Conservation (phyloP, 2,797 vertebrate species). For the Argya squamiceps region DNA sequence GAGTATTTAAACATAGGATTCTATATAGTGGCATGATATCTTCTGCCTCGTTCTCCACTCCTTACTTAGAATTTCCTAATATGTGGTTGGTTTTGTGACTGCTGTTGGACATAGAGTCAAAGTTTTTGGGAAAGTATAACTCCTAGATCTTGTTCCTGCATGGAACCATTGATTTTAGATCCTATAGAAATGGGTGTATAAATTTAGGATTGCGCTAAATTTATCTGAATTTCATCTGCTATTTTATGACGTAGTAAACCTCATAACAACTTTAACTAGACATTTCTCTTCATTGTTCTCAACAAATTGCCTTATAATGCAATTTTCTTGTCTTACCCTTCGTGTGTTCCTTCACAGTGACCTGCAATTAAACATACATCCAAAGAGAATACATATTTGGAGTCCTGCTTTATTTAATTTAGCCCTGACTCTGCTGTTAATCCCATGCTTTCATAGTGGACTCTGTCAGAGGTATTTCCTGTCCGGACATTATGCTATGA, state of each 20-base stretch:
- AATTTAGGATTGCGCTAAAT: background rate
- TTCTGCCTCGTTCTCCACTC: background rate
- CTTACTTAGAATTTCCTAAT: background rate
- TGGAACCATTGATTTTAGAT: background rate
- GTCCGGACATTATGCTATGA: background rate
- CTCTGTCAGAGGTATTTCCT: background rate
- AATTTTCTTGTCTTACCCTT: background rate
- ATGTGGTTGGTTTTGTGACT: background rate
- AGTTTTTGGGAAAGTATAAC: background rate
- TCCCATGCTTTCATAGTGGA: background rate
- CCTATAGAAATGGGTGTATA: background rate
- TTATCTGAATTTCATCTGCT: background rate
- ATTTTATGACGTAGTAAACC: background rate
- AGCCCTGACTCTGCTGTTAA: background rate
- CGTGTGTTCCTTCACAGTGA: background rate
- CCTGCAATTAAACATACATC: background rate
- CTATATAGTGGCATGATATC: background rate
- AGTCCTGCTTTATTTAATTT: background rate
- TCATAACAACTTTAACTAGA: background rate
- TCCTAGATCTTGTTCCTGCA: background rate
- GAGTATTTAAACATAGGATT: background rate
- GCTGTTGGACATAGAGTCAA: background rate
- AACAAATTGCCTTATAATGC: background rate
- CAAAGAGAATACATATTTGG: background rate
- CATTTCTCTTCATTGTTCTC: background rate